Base-by-base conservation (phyloP, 2,888 invertebrate genomes). In the Hermaeophaga mercurialis region DNA sequence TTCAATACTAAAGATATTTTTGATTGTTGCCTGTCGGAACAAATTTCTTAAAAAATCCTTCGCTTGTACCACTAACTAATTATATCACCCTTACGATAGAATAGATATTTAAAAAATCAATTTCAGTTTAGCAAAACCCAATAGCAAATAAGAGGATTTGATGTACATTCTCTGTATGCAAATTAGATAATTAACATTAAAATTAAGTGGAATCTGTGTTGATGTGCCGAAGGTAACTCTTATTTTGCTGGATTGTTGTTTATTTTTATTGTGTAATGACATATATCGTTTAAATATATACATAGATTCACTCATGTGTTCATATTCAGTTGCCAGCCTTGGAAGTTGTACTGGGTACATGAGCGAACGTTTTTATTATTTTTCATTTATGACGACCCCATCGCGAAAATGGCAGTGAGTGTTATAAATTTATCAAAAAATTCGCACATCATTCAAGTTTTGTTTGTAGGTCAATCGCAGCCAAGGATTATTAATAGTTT, bases 291-390 rank as follows among this genome's bases (percentile, higher is more conserved):
- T 62, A 62, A 62, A 58, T 63, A 63, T 63, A 59, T 58, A 66
- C 61, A 57, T 44, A 61, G 64, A 62, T 57, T 60, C 65, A 63
- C 54, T 66, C 64, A 66, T 64, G 67, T 69, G 63, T 65, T 64
- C 45, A 63, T 66, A 60, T 62, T 63, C 61, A 66, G 63, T 66
- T 60, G 67, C 61, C 66, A 69, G 65, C 69, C 69, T 69, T 69
- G 69, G 63, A 63, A 62, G 62, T 66, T 69, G 66, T 62, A 67
- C 65, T 60, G 50, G 58, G 56, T 60, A 63, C 11, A 24, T 24
- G 7, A 61, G 55, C 56, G 24, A 59, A 47, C 45, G 58, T 53
- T 61, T 55, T 33, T 54, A 43, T 46, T 48, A 53, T 53, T 61
- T 58, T 55, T 50, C 56, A 55, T 62, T 54, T 52, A 45, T 46